A percentile compares a stretch with the other conserved stretches of the same genome.
phyloP scores from a whole-genome alignment of 2,888 invertebrate species.

The Ornithoptera alexandrae region DNA sequence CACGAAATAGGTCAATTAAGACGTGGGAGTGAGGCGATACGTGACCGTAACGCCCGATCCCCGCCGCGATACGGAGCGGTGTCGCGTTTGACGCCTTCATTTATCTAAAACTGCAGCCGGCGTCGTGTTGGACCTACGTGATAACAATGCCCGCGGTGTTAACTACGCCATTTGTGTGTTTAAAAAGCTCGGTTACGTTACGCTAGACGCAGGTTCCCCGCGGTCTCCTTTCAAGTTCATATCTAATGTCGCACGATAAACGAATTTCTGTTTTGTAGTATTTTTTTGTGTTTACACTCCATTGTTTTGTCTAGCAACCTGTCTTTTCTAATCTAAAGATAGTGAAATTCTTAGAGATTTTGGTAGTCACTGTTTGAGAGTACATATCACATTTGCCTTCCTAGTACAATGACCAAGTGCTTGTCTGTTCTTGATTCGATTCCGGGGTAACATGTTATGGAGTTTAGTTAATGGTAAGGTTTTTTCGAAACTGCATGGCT shows the following conservation, averaged over 20 bases:
- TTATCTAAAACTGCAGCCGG: conserved; percentile 49
- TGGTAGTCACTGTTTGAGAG: background rate
- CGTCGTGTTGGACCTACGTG: conserved; percentile 45
- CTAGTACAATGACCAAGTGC: too few relatives aligned
- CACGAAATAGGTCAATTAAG: conserved; percentile 79
- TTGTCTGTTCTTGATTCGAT: too few relatives aligned
- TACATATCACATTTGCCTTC: too few relatives aligned
- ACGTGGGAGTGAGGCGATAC: conserved; percentile 75
- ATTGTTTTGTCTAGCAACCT: conserved; percentile 2
- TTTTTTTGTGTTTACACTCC: background rate
- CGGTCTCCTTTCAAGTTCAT: conserved; percentile 12
- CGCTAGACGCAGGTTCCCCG: conserved; percentile 17
- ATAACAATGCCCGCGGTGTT: conserved; percentile 33
- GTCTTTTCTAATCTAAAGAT: background rate
- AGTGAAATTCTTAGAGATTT: background rate
- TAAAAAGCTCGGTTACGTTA: conserved; percentile 15
- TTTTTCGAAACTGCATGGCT: too few relatives aligned
- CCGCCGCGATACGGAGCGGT: conserved; percentile 54
- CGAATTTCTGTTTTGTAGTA: conserved; percentile 2
- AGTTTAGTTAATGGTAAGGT: too few relatives aligned
- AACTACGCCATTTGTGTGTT: conserved; percentile 22
- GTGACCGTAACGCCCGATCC: conserved; percentile 76
- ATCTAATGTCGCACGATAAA: conserved; percentile 6
- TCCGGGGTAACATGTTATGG: too few relatives aligned
- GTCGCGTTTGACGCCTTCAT: conserved; percentile 72